Evolutionary conservation across 92 coral and sea anemone genomes (phyloP), one percentile per base, ranked within the genome.

Genomic region (Isaurus tuberculatus): DNA sequence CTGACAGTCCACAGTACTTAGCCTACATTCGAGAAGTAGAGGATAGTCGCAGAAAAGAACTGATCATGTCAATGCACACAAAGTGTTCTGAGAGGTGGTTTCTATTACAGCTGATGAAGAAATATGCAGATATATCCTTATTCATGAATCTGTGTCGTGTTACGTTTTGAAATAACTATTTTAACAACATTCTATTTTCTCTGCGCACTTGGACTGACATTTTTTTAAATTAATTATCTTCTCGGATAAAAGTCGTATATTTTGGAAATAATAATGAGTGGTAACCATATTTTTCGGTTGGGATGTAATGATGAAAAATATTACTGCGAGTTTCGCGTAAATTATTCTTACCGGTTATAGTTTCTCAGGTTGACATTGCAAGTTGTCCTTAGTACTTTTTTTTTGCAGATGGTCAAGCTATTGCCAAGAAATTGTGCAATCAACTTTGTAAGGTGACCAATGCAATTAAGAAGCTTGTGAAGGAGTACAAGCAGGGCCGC

Each of bases 391-490:
- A 31, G 5, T 13, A 29, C 27, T 82, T 64, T 75, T 51, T 14
- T 36, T 82, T 82, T 72, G 40, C 71, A 88, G 91, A 88, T 84
- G 88, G 91, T 1, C 91, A 88, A 88, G 91, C 91, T 43, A 84
- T 88, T 70, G 91, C 91, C 28, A 88, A 84, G 34, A 84, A 84
- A 72, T 57, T 88, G 30, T 84, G 88, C 73, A 80, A 66, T 23
- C 91, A 88, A 68, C 72, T 88, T 2, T 68, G 81, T 20, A 88
- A 84, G 85, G 79, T 88, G 7, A 88, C 88, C 57, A 84, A 25
- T 31, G 85, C 91, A 13, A 72, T 88, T 4, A 84, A 88, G 71
- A 80, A 79, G 25, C 65, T 88, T 49, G 77, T 77, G 14, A 88
- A 79, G 60, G 85, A 88, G 43, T 88, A 88, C 32, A 81, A 51